Base-by-base conservation (phyloP, 2,888 invertebrate species). In the Cataglyphis albicans region DNA sequence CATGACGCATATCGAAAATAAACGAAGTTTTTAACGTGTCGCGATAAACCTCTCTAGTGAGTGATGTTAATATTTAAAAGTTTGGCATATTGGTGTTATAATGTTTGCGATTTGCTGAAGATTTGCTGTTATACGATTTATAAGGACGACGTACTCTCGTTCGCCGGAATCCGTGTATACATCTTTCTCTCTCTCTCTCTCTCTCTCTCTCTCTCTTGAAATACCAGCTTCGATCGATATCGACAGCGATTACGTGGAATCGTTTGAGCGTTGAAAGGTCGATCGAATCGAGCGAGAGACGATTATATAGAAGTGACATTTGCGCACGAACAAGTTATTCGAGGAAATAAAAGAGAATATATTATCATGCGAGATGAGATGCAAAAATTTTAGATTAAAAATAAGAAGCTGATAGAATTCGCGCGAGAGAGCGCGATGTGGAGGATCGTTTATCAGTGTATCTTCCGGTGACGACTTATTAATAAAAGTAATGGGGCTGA, bases 141-240 rank as follows among this genome's bases (percentile, higher is more conserved):
- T 55, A 59, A 18, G 21, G 10, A 72, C 29, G 6, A 32, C 21
- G 6, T 21, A 9, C 5, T 21, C 38, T 15, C 29, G 7, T n/a
- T 25, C 73, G 15, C 15, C 41, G 25, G 57, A 44, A 44, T 44
- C 38, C 70, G n/a, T 41, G 12, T 18, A n/a, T 52, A 67, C 25
- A 29, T 32, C 32, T 5, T 6, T 6, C 32, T 6, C 32, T 6
- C 32, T 32, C 32, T 83, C 63, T 75, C 67, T 76, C 65, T 67
- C 32, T 6, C 32, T 6, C 0, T 32, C 32, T 32, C 32, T 83
- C 63, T 75, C 67, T 76, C 65, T 67, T 44, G 70, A 41, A 65
- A 70, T 81, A 82, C 61, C 81, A 81, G 83, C 75, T 86, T 67
- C n/a, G 75, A 87, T 85, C 59, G 64, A 72, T 64, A 84, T 59